These are phyloP conservation scores for Falco berigora DNA, from an alignment of 2,797 vertebrate genomes.

Conservation along the genomic window DNA sequence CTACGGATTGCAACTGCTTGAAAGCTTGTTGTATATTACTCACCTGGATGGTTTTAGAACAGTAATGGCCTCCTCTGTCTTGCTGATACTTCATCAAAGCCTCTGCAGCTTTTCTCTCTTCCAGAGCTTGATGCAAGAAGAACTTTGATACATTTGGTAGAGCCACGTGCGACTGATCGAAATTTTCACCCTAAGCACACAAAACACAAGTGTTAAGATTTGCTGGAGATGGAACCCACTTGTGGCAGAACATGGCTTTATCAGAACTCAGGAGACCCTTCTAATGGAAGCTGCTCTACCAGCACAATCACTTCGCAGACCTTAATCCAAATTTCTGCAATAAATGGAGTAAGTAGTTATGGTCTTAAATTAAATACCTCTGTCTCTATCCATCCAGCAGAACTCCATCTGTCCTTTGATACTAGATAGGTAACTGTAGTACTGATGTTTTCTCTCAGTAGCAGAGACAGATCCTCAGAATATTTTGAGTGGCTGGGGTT, in stretches of 20 bases:
- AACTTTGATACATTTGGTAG: slow-evolving; percentile 72
- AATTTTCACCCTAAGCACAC: slow-evolving; percentile 69
- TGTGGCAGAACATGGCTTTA: background rate
- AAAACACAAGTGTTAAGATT: background rate
- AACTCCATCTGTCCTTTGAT: background rate
- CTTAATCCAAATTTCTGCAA: background rate
- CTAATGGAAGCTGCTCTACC: background rate
- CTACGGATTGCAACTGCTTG: background rate
- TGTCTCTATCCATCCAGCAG: background rate
- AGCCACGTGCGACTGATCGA: slow-evolving; percentile 74
- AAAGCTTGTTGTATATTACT: background rate
- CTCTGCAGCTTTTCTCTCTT: slow-evolving; percentile 67
- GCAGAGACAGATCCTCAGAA: background rate
- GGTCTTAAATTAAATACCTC: background rate
- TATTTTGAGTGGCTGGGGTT: background rate
- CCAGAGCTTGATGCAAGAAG: slow-evolving; percentile 71
- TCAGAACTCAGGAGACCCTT: background rate
- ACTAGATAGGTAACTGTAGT: background rate
- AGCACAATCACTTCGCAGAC: background rate
- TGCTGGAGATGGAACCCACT: background rate
- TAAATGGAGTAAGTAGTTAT: background rate
- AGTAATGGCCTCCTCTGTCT: slow-evolving; percentile 74
- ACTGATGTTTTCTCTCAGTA: background rate
- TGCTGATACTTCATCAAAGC: slow-evolving; percentile 72
- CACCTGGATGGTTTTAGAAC: slow-evolving; percentile 74